Base-by-base conservation (phyloP, 2,888 invertebrate genomes). In the Campaea margaritaria region DNA sequence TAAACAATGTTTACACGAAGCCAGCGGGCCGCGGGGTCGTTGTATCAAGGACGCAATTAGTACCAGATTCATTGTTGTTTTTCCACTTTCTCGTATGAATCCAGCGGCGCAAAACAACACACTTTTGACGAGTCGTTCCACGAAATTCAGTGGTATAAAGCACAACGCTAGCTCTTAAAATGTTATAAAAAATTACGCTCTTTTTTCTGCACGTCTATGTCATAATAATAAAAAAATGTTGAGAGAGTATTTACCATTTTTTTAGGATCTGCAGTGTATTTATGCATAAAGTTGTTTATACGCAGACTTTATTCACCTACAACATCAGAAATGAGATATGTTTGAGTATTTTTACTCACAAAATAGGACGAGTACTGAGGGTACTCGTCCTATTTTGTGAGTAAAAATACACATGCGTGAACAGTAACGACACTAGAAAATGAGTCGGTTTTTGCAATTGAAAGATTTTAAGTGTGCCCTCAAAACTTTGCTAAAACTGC, bases 31-130 rank as follows among this genome's bases (percentile, higher is more conserved):
- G 52, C 47, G 54, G 58, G 70, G 67, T 70, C 68, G 70, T 79
- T 76, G 72, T 78, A 78, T 78, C 76, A 75, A 83, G 78, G 75
- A 79, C 74, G 79, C 82, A 85, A 83, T 87, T 83, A 85, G 82
- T 82, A 76, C 70, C 68, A 70, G 54, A 66, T 69, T 67, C 67
- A 70, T 70, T 78, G 70, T 77, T 74, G 64, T 75, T 78, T 74
- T 75, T 72, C 66, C 65, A 70, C 67, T 58, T 64, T 59, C 63
- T 45, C 58, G 58, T 62, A 72, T 69, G 67, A 71, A 72, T 68
- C 62, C 58, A 58, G 65, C 61, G 55, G 43, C 55, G 43, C 45
- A 44, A 43, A 60, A 65, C 64, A 70, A 67, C 68, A 72, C 51
- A 59, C 60, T 46, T 65, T 68, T 50, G 63, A 66, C 66, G 57